Evolutionary conservation across 2,797 vertebrate genomes (phyloP).

Genomic region (Tinamus major): DNA sequence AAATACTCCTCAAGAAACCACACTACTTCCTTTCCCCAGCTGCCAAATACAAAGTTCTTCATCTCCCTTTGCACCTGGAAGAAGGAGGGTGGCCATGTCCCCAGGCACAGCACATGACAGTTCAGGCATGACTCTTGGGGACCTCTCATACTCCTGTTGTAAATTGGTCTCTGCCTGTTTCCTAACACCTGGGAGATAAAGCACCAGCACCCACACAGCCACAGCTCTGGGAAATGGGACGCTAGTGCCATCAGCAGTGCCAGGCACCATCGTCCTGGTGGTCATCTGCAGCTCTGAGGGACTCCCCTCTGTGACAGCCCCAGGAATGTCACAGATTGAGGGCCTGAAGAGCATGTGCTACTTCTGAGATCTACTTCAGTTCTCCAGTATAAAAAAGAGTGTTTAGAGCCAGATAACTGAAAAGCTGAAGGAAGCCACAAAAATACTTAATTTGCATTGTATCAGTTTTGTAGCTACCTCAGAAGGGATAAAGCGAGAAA

Average conservation of each 20-base stretch:
- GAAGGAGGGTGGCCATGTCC: not conserved
- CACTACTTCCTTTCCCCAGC: not conserved
- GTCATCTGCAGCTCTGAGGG: not conserved
- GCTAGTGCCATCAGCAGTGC: not conserved
- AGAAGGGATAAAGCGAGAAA: conserved; percentile 48
- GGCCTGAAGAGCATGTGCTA: not conserved
- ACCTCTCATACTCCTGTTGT: not conserved
- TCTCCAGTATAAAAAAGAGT: not conserved
- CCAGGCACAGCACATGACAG: not conserved
- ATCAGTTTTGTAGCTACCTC: conserved; percentile 59
- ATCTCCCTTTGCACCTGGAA: not conserved
- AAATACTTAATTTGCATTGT: conserved; percentile 67
- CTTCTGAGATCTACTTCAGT: not conserved
- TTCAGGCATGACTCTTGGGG: not conserved
- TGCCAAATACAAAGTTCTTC: not conserved
- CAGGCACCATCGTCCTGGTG: not conserved
- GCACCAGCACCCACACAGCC: not conserved
- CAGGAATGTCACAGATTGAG: not conserved
- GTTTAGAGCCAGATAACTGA: not conserved
- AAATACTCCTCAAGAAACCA: not conserved
- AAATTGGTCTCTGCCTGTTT: not conserved
- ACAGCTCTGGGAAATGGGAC: not conserved
- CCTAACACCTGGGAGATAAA: not conserved
- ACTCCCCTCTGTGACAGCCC: not conserved
- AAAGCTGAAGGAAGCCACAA: conserved; percentile 51